Conservation (phyloP, 2,113 vertebrate genomes). For the Tenebrosternarchus preto region DNA sequence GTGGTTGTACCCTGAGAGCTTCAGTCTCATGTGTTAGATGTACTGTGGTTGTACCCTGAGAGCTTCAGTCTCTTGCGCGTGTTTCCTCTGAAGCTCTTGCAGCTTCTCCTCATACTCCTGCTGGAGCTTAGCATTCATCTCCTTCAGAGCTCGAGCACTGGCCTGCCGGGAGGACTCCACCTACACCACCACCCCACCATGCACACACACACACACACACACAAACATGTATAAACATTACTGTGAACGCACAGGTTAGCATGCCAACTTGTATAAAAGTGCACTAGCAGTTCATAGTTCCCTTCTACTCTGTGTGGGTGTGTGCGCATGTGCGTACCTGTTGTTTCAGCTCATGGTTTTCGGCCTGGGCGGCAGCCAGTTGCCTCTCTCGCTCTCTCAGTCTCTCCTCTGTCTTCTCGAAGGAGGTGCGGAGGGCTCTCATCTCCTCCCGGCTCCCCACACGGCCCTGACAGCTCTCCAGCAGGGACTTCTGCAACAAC, state of each 20-base stretch:
- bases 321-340: constrained; percentile 76
- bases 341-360: constrained; percentile 86
- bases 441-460: constrained; percentile 80
- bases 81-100: constrained; percentile 79
- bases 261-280: not conserved
- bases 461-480: constrained; percentile 86
- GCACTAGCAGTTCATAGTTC: not conserved
- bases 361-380: constrained; percentile 80
- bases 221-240: not conserved
- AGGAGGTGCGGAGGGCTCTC: constrained; percentile 77
- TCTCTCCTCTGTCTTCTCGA: constrained; percentile 81
- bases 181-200: constrained; percentile 64
- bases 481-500: constrained; percentile 83
- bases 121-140: constrained; percentile 85
- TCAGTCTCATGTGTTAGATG: not conserved
- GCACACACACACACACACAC: constrained; percentile 27
- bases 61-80: constrained; percentile 84
- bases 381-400: constrained; percentile 84
- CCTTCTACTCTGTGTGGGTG: not conserved
- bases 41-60: constrained; percentile 75
- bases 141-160: constrained; percentile 81
- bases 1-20: not conserved
- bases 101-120: constrained; percentile 84
- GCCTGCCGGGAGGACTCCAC: constrained; percentile 85
- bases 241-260: too few species aligned